These are phyloP conservation scores for Hoplostethus mediterraneus DNA, from an alignment of 2,797 vertebrate genomes.

Conservation along the genomic window DNA sequence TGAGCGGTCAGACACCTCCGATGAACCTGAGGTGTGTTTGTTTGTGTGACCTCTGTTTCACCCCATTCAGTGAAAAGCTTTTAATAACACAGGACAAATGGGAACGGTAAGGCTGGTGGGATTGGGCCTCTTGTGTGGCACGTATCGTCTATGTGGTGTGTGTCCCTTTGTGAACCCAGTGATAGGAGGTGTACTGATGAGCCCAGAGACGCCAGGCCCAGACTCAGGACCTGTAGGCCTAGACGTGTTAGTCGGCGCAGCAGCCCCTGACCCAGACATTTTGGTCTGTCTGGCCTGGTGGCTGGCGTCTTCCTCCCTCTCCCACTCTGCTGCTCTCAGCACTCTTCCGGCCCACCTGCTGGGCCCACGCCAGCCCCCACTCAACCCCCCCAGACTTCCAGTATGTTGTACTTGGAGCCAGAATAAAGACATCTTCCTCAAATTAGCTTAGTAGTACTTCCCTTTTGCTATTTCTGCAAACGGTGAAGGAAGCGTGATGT, in stretches of 20 bases:
- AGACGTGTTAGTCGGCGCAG: slow-evolving; percentile 25
- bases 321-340: slow-evolving; percentile 62
- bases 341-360: slow-evolving; percentile 74
- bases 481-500: neutral
- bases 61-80: slow-evolving; percentile 31
- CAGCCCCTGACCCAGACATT: slow-evolving; percentile 40
- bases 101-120: slow-evolving; percentile 29
- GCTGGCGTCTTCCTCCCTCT: slow-evolving; percentile 56
- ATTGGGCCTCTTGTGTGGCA: slow-evolving; percentile 3
- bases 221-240: neutral
- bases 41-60: slow-evolving; percentile 51
- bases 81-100: slow-evolving; percentile 61
- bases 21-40: slow-evolving; percentile 28
- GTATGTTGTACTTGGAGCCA: slow-evolving; percentile 52
- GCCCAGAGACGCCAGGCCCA: neutral
- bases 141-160: slow-evolving; percentile 8
- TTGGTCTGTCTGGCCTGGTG: slow-evolving; percentile 40
- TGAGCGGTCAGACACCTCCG: slow-evolving; percentile 10
- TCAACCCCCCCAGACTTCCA: slow-evolving; percentile 65
- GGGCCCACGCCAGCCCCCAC: slow-evolving; percentile 57
- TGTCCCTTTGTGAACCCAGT: slow-evolving; percentile 21
- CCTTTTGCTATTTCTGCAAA: slow-evolving; percentile 28
- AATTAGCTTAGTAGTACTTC: no score
- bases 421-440: slow-evolving; percentile 26
- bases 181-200: slow-evolving; percentile 1